These are phyloP conservation scores for Myrmecophaga tridactyla DNA, from an alignment of 2,113 vertebrate species.

Conservation along the genomic window DNA sequence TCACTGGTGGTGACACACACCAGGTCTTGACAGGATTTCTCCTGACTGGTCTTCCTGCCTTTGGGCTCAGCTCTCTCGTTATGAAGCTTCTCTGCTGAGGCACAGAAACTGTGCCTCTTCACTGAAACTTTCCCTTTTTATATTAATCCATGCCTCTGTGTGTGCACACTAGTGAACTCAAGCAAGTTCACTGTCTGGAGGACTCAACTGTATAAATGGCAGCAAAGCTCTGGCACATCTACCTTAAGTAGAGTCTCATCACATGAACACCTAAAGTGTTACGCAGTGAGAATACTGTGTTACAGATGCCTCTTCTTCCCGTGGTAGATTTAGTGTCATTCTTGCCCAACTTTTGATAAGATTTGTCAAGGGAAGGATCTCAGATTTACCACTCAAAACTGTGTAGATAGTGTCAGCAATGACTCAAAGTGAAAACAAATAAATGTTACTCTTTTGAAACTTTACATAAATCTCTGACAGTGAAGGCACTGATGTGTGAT, in stretches of 20 bases:
- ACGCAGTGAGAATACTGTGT: neutral
- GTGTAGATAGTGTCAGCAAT: neutral
- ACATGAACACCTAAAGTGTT: neutral
- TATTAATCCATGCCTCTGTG: neutral
- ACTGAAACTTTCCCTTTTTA: neutral
- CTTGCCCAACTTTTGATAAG: neutral
- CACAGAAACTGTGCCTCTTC: neutral
- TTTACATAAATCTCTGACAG: neutral
- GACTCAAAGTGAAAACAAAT: neutral
- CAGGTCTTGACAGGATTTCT: neutral
- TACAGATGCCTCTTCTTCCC: neutral
- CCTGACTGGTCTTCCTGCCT: neutral
- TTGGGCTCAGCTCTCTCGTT: neutral
- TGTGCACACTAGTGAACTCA: neutral
- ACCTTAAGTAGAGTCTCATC: neutral
- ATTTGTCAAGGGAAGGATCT: neutral
- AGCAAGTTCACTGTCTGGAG: neutral
- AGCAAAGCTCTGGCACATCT: neutral
- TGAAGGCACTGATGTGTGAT: neutral
- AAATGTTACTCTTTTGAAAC: neutral
- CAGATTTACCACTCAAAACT: neutral
- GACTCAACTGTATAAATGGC: neutral
- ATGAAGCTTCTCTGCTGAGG: neutral
- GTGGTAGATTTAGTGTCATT: neutral
- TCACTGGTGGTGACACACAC: neutral